phyloP scores from a whole-genome alignment of 2,888 invertebrate species.

The Sceliomorpha sp. region DNA sequence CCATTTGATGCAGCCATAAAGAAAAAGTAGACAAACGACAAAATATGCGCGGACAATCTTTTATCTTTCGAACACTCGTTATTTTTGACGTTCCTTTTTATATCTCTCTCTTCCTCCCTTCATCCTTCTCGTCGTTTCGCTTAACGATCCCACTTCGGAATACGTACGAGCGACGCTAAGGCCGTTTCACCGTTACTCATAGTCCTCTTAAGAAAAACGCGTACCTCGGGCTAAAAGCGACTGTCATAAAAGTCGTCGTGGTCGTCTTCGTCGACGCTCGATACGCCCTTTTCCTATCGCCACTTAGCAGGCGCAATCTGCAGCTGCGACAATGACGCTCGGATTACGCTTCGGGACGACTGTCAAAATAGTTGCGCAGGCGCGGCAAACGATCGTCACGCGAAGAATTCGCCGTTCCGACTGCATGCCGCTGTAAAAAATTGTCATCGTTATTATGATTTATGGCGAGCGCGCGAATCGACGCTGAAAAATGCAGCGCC shows the following conservation, averaged over 20 bases:
- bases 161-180: not conserved
- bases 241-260: not conserved
- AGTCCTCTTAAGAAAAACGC: conserved; percentile 41
- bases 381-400: too few species aligned
- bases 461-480: too few species aligned
- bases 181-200: conserved; percentile 18
- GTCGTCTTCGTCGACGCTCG: too few species aligned
- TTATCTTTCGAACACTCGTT: not conserved
- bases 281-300: not conserved
- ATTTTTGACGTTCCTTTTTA: not conserved
- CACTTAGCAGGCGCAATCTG: not conserved
- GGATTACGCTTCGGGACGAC: too few species aligned
- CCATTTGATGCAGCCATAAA: too few species aligned
- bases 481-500: too few species aligned
- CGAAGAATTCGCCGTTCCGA: too few species aligned
- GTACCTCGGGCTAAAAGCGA: not conserved
- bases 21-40: too few species aligned
- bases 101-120: too few species aligned
- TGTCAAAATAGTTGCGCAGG: not conserved
- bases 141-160: not conserved
- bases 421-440: too few species aligned
- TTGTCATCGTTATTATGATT: too few species aligned
- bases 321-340: not conserved
- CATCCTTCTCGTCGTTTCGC: not conserved
- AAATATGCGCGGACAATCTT: too few species aligned